phyloP scores from a whole-genome alignment of 2,113 vertebrate genomes.

The Crotalus viridis region DNA sequence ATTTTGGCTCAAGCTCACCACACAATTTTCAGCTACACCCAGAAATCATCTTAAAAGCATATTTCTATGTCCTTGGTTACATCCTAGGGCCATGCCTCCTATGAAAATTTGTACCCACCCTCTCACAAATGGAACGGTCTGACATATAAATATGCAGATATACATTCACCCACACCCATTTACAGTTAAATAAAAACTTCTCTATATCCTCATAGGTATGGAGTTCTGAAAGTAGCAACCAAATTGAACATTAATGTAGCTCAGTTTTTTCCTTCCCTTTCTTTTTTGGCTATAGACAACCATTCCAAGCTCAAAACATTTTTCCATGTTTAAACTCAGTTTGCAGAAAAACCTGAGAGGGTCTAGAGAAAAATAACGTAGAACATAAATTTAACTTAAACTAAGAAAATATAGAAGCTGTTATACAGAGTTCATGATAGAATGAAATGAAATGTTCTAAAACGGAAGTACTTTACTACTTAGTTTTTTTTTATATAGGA shows the following conservation, averaged over 20 bases:
- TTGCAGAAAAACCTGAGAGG: neutral
- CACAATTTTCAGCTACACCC: neutral
- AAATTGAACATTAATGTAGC: neutral
- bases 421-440: neutral
- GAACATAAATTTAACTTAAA: constrained; percentile 1
- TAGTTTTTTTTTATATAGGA: neutral
- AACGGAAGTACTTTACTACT: neutral
- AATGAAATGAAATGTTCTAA: neutral
- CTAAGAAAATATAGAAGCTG: neutral
- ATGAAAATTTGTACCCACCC: neutral
- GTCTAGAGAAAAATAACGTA: neutral
- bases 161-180: neutral
- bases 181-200: constrained; percentile 38
- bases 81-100: neutral
- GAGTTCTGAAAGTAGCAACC: neutral
- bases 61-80: neutral
- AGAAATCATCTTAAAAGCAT: neutral
- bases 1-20: constrained; percentile 40
- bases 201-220: constrained; percentile 19
- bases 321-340: constrained; percentile 6
- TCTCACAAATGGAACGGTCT: neutral
- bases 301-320: neutral
- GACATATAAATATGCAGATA: constrained; percentile 18
- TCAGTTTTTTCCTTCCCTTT: neutral
- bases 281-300: neutral